Evolutionary conservation across 2,113 vertebrate genomes (phyloP), one percentile per base, ranked within the genome.

Genomic region (Propithecus coquereli): DNA sequence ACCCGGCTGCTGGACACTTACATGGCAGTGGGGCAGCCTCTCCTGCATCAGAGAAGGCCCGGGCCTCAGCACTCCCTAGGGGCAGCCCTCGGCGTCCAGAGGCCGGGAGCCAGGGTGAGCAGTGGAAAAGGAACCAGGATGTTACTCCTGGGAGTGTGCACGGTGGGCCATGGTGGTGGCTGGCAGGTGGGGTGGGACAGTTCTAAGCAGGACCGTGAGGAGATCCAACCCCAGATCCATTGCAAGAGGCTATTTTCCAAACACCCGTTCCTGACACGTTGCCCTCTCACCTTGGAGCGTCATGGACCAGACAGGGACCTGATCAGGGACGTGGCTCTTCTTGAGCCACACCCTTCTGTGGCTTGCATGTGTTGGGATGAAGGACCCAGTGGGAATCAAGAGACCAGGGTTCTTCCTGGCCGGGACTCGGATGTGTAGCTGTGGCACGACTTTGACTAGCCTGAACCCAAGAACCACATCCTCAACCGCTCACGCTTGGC

Each of bases 211-310:
- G 13, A 2, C 45, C 45, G 0, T 0, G 3, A 16, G 45, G 0
- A 63, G 34, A 17, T 13, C 11, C 25, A 13, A 20, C 37, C 16
- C 59, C 16, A 23, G 16, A 22, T 12, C 14, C 14, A 2, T 3
- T 25, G 3, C 20, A 13, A n/a, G 50, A n/a, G 12, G 3, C 16
- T 4, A 1, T 5, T 43, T 40, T 16, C 25, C 22, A 34, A 65
- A 37, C 22, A 27, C 6, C 0, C 7, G 0, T 30, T n/a, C 37
- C 70, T 5, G 8, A 4, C 43, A 20, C 0, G 18, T 23, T 8
- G 22, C 22, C 12, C 27, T 61, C 22, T 73, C 17, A 4, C n/a
- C 27, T 5, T 12, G 3, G 2, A 8, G 40, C 10, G 4, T 6
- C 2, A 12, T 4, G 45, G 70, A 71, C 37, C 22, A 71, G 37